Base-by-base conservation (phyloP, 35 echinoderm and acorn worm species). In the Heliocidaris tuberculata region DNA sequence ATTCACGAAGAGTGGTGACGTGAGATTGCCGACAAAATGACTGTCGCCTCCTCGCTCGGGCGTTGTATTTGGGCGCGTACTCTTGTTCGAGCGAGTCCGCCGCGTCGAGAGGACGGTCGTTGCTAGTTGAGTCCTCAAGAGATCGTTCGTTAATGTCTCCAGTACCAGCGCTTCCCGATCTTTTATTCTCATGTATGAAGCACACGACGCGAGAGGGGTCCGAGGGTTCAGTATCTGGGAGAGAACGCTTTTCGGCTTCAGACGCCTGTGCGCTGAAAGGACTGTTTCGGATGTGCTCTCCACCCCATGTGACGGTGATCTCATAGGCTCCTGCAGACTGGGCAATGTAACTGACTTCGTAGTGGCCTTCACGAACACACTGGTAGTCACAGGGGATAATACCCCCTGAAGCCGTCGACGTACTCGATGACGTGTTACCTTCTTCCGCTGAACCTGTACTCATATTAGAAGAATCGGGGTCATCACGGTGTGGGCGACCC, bases 211-310 rank as follows among this genome's bases (percentile, higher is more conserved):
- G 93, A n/a, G 95, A 95, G 86, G 95, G 95, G 19, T 92, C 9
- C 60, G 42, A 30, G 4, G 85, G 86, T 7, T 49, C 48, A 10
- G 52, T 42, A 19, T 49, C 91, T 21, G 91, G 91, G 48, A 50
- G 50, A 59, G 86, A 54, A 10, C 32, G 7, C 47, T 95, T 94
- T 7, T 27, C 65, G 15, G 86, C 59, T 59, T 96, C 48, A 29
- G 96, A 56, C 15, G 97, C 95, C 3, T 95, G 78, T 6, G 96
- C 95, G 21, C 48, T 94, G 93, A 96, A 99, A 16, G 98, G 98
- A 94, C 98, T 99, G 59, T 97, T 99, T 12, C 95, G 96, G 7
- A 96, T 97, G 85, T 99, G 98, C 31, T 97, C 96, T 31, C 97
- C 97, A 65, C 97, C 98, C 98, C 98, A 99, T 2, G 96, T 95